These are phyloP conservation scores for Sebastes schlegelii DNA, from an alignment of 2,113 vertebrate genomes.

Conservation along the genomic window DNA sequence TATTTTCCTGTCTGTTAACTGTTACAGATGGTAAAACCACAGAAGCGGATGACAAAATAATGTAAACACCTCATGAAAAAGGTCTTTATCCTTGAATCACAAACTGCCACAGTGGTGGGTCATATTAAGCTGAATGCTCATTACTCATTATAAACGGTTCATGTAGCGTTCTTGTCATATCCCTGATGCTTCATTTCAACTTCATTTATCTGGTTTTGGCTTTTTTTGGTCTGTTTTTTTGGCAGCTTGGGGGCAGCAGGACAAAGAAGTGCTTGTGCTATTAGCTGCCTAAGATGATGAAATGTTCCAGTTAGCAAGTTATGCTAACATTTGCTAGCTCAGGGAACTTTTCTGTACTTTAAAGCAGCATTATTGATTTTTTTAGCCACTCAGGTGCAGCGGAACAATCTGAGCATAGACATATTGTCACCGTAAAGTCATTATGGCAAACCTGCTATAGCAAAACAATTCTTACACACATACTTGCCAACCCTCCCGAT, in stretches of 20 bases:
- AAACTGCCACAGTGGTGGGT: background rate
- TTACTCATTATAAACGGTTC: background rate
- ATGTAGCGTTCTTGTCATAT: background rate
- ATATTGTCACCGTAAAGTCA: background rate
- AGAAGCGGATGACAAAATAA: background rate
- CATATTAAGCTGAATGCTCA: background rate
- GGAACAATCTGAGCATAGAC: background rate
- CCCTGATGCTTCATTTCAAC: background rate
- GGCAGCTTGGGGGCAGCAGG: background rate
- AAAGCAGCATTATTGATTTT: background rate
- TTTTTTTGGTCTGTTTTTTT: background rate
- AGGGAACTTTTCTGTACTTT: background rate
- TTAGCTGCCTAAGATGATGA: background rate
- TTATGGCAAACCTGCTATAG: background rate
- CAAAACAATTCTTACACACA: background rate
- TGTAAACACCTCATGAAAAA: background rate
- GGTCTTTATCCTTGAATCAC: background rate
- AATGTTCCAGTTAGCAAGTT: background rate
- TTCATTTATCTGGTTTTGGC: background rate
- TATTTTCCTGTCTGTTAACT: constrained; percentile 18
- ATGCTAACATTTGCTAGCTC: background rate
- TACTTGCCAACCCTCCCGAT: too few relatives aligned
- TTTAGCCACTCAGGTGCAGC: background rate
- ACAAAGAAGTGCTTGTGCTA: background rate
- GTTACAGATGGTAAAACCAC: constrained; percentile 7